phyloP scores from a whole-genome alignment of 2,888 invertebrate species.

The Microplitis deprimator region DNA sequence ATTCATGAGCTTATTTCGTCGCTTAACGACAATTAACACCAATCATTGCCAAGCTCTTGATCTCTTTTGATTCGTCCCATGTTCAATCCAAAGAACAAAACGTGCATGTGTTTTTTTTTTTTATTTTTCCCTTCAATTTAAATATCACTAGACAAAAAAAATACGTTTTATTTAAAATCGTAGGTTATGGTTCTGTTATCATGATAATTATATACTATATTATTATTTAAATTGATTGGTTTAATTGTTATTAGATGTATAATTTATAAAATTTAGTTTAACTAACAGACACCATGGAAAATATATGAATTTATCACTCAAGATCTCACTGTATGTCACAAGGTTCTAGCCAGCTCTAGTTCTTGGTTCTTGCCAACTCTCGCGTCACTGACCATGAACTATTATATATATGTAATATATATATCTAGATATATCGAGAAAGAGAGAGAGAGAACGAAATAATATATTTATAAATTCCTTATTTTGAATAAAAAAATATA shows the following conservation, averaged over 20 bases:
- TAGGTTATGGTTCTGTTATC: background rate
- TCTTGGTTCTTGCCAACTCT: conserved; percentile 15
- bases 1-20: conserved; percentile 47
- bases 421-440: background rate
- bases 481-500: too few species aligned
- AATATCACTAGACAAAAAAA: background rate
- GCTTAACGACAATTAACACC: conserved; percentile 49
- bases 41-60: conserved; percentile 46
- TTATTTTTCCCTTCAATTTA: background rate
- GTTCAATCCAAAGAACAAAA: background rate
- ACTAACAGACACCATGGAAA: background rate
- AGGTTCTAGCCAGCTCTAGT: background rate
- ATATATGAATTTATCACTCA: background rate
- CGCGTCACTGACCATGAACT: conserved; percentile 36
- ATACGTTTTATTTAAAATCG: background rate
- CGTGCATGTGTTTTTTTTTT: background rate
- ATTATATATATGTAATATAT: background rate
- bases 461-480: too few species aligned
- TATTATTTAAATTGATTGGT: background rate
- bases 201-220: background rate
- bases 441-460: background rate
- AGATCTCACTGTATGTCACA: background rate
- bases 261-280: background rate
- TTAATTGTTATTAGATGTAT: background rate
- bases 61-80: background rate